These are phyloP conservation scores for Misgurnus anguillicaudatus DNA, from an alignment of 2,113 vertebrate species.

Conservation along the genomic window DNA sequence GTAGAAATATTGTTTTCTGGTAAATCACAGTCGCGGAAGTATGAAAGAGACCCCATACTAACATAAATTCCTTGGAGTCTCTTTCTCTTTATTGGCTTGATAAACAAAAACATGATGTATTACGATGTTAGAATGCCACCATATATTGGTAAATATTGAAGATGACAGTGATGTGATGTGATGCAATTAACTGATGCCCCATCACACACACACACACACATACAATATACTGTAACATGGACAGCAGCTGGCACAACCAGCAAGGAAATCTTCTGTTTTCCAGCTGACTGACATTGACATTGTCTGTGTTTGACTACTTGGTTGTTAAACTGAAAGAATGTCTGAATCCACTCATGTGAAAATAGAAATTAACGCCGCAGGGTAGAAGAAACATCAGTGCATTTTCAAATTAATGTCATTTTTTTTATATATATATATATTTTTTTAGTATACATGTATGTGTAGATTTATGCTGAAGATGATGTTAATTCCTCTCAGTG, in stretches of 20 bases:
- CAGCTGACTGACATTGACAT: conserved; percentile 29
- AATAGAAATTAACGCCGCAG: conserved; percentile 23
- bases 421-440: background rate
- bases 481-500: background rate
- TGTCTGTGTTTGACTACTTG: conserved; percentile 25
- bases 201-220: background rate
- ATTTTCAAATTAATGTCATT: conserved; percentile 37
- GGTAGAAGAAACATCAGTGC: conserved; percentile 21
- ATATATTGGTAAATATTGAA: background rate
- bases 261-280: conserved; percentile 28
- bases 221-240: background rate
- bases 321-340: conserved; percentile 32
- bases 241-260: conserved; percentile 31
- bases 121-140: background rate
- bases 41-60: too few species aligned
- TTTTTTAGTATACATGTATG: background rate
- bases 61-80: too few species aligned
- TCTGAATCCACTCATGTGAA: conserved; percentile 30
- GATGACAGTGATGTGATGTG: conserved; percentile 17
- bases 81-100: background rate
- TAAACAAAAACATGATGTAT: background rate
- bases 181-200: conserved; percentile 6
- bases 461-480: background rate
- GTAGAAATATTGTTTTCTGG: too few species aligned
- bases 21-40: too few species aligned